Evolutionary conservation across 1,140 invertebrate genomes (phyloP).

Genomic region (Drosophila quadrilineata): DNA sequence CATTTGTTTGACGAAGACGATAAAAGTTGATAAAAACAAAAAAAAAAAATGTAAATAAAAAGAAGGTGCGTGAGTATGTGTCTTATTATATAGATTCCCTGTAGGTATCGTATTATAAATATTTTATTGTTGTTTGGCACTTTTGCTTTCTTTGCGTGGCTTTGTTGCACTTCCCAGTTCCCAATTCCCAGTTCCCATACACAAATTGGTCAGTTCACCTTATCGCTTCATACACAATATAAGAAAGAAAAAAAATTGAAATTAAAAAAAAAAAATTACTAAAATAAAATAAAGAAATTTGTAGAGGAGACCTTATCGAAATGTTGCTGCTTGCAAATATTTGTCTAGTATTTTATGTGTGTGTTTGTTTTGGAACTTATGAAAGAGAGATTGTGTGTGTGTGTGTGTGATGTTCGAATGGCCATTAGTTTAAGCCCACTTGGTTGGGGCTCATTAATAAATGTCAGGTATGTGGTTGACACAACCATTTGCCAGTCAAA

Average conservation of each 20-base stretch:
- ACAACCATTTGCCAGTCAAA: conserved; percentile 57
- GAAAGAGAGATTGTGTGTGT: no score
- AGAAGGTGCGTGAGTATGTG: conserved; percentile 23
- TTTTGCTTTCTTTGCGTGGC: conserved; percentile 51
- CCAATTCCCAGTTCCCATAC: conserved; percentile 50
- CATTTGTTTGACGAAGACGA: conserved; percentile 74
- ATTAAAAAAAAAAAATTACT: conserved; percentile 3
- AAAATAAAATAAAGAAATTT: conserved; percentile 7
- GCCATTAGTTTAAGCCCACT: conserved; percentile 67
- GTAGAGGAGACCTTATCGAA: conserved; percentile 19
- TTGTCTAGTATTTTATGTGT: conserved; percentile 53
- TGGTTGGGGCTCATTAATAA: conserved; percentile 64
- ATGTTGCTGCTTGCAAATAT: conserved; percentile 59
- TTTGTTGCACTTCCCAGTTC: conserved; percentile 36
- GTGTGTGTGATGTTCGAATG: conserved; percentile 42
- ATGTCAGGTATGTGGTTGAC: conserved; percentile 48
- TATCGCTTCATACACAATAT: conserved; percentile 45
- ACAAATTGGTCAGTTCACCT: conserved; percentile 53
- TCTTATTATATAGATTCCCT: conserved; percentile 1
- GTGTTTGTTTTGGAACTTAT: conserved; percentile 18
- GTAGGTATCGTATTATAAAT: conserved; percentile 17
- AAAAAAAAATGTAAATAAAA: no score
- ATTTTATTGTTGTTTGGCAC: conserved; percentile 44
- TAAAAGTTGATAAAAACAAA: conserved; percentile 60
- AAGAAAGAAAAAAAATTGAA: no score